Base-by-base conservation (phyloP, 2,113 vertebrate species). In the Callaeas wilsoni region DNA sequence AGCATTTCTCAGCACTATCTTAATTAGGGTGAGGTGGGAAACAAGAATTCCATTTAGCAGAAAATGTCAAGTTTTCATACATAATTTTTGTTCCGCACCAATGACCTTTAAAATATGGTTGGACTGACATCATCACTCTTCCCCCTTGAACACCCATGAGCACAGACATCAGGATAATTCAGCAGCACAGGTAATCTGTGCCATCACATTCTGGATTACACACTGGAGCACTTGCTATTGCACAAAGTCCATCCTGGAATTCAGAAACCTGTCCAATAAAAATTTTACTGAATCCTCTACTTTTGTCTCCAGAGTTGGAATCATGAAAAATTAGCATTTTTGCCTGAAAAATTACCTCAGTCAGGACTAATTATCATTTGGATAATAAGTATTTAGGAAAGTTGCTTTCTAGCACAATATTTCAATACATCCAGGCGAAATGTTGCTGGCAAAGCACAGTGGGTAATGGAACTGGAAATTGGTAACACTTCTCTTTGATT, bases 101-200 rank as follows among this genome's bases (percentile, higher is more conserved):
- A 62, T 92, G 92, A 94, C 88, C 92, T 94, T 97, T 93, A 70
- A 88, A 67, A 90, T 94, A 57, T 55, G 46, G 44, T 88, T 83
- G 55, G 55, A 35, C 42, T 90, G 90, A 92, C 75, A 95, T 83
- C 62, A 85, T 79, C 78, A 73, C 11, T 67, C 53, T 80, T 90
- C n/a, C 7, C 5, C 11, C 20, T 15, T 1, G 1, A 68, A 44
- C 67, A 87, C 32, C 7, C 78, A 35, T 50, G 42, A 77, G 16
- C 37, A 17, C 11, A 65, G 59, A 64, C 25, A 47, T 46, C 52
- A 74, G 37, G 63, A 80, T 76, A 91, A 46, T 37, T 76, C 65
- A 80, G 32, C 37, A 53, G 41, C 2, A 1, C 29, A 44, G 29
- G 37, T 73, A 39, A 57, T 33, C 41, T 19, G 25, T 25, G 18